Conservation (phyloP, 2,113 vertebrate genomes). For the Passer montanus region DNA sequence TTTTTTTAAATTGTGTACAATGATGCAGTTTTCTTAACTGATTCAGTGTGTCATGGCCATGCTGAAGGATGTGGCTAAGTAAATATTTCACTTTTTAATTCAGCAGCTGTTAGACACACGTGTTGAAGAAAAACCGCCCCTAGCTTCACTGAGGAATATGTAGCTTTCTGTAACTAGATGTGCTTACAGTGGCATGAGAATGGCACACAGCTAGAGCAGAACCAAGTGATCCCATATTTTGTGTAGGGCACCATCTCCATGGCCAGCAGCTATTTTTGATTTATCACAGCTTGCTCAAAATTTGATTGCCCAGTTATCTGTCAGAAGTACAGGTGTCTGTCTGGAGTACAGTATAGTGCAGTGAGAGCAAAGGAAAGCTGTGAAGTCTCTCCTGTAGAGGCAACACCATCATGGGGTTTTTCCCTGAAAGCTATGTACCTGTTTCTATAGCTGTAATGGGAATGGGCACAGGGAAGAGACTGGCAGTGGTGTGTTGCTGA, state of each 20-base stretch:
- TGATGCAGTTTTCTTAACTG: not conserved
- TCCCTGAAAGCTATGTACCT: not conserved
- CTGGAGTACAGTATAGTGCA: not conserved
- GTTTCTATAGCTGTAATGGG: not conserved
- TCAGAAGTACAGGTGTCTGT: not conserved
- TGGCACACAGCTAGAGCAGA: not conserved
- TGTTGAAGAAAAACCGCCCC: not conserved
- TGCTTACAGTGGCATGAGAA: not conserved
- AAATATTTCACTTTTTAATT: not conserved
- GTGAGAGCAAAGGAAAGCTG: not conserved
- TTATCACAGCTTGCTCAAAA: not conserved
- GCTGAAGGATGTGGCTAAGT: not conserved
- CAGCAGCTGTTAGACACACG: not conserved
- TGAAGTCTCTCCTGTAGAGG: not conserved
- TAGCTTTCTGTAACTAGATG: not conserved
- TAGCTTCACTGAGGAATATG: not conserved
- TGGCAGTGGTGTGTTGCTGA: not conserved
- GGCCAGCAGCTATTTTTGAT: not conserved
- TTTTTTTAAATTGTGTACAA: not conserved
- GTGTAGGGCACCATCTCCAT: not conserved
- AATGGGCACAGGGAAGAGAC: not conserved
- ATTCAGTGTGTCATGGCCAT: not conserved
- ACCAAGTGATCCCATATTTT: not conserved
- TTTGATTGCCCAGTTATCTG: not conserved
- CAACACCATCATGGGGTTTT: not conserved